A percentile compares a stretch with the other conserved stretches of the same genome.
Conservation (phyloP, 2,113 vertebrate species). For the Perccottus glenii region DNA sequence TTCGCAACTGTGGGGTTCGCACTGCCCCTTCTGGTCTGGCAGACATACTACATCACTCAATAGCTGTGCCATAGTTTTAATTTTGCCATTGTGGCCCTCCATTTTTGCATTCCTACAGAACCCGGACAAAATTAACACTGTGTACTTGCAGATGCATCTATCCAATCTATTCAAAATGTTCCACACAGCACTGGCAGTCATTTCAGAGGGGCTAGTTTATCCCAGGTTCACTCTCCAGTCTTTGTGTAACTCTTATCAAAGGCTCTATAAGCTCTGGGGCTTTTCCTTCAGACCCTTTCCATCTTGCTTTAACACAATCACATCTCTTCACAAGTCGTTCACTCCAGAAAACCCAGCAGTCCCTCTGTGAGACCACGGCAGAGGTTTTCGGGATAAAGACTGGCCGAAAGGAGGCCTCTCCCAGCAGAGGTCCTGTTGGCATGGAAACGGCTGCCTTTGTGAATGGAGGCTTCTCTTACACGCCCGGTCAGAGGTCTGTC, state of each 20-base stretch:
- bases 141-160: too few relatives aligned
- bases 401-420: conserved; percentile 57
- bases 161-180: too few relatives aligned
- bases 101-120: too few relatives aligned
- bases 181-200: not conserved
- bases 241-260: conserved; percentile 20
- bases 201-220: not conserved
- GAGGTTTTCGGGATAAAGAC: conserved; percentile 47
- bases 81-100: too few relatives aligned
- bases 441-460: conserved; percentile 67
- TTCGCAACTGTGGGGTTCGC: too few relatives aligned
- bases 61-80: too few relatives aligned
- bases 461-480: conserved; percentile 59
- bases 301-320: conserved; percentile 60
- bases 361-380: conserved; percentile 38
- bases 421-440: conserved; percentile 60
- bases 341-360: conserved; percentile 49
- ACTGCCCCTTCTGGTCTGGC: too few relatives aligned
- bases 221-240: not conserved
- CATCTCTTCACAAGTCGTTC: conserved; percentile 48
- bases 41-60: too few relatives aligned
- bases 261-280: conserved; percentile 22
- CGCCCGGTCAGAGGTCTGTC: conserved; percentile 53
- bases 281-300: conserved; percentile 44
- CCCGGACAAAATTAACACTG: too few relatives aligned